These are phyloP conservation scores for Phasia obesa DNA, from an alignment of 2,888 invertebrate species.

Conservation along the genomic window DNA sequence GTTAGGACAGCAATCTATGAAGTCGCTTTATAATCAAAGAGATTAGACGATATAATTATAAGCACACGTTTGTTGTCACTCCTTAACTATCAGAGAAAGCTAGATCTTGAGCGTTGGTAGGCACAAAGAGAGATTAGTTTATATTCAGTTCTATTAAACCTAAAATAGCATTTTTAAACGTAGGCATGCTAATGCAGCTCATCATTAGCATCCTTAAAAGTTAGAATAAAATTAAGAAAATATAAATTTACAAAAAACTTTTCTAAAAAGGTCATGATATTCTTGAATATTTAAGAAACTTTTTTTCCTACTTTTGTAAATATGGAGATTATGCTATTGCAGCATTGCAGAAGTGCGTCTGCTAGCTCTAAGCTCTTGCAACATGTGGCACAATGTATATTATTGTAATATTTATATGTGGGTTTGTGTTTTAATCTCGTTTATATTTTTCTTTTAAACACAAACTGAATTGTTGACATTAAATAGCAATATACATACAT, in stretches of 20 bases:
- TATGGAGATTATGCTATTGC: slow-evolving; percentile 1
- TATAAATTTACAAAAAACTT: neutral
- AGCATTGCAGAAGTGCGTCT: neutral
- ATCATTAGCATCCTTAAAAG: no score
- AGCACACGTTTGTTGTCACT: no score
- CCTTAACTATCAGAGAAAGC: no score
- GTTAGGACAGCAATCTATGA: neutral
- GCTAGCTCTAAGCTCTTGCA: slow-evolving; percentile 3
- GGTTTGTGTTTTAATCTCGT: slow-evolving; percentile 12
- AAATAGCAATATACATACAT: slow-evolving; percentile 53
- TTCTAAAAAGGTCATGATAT: neutral
- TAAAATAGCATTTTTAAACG: no score
- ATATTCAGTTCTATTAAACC: no score
- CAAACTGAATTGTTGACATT: slow-evolving; percentile 31
- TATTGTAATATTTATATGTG: slow-evolving; percentile 36
- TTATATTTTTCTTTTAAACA: slow-evolving; percentile 8
- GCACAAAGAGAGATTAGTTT: no score
- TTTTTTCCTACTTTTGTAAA: neutral
- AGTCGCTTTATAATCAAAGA: neutral
- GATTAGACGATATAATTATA: neutral
- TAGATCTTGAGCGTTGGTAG: no score
- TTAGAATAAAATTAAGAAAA: no score
- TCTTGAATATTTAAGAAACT: neutral
- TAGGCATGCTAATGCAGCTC: no score
- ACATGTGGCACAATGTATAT: slow-evolving; percentile 45